These are phyloP conservation scores for Drosophila truncata DNA, from an alignment of 1,140 invertebrate genomes.

Conservation along the genomic window DNA sequence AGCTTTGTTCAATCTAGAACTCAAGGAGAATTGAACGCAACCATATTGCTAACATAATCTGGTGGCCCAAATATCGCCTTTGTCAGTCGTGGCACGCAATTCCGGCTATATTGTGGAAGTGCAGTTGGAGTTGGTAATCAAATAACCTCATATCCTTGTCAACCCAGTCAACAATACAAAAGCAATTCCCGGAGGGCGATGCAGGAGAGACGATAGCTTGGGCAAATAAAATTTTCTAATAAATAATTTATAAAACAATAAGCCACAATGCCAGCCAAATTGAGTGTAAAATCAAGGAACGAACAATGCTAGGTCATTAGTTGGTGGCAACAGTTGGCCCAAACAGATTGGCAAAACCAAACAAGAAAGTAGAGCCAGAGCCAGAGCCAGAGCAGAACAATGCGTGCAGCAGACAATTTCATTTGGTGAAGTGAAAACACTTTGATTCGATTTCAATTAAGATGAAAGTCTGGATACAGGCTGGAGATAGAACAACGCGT, in stretches of 20 bases:
- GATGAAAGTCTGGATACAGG: constrained; percentile 60
- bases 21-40: constrained; percentile 6
- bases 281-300: constrained; percentile 69
- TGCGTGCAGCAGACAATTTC: constrained; percentile 70
- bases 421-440: constrained; percentile 76
- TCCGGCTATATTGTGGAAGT: constrained; percentile 7
- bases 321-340: constrained; percentile 47
- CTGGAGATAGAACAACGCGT: constrained; percentile 30
- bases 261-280: constrained; percentile 65
- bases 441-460: constrained; percentile 84
- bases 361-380: neutral
- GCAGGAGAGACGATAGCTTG: neutral
- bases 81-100: constrained; percentile 38
- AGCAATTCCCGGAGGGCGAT: constrained; percentile 26
- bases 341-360: constrained; percentile 12
- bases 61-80: constrained; percentile 30
- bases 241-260: constrained; percentile 77
- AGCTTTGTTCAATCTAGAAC: constrained; percentile 24
- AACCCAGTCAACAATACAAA: neutral
- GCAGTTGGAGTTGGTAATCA: constrained; percentile 18
- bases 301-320: constrained; percentile 77
- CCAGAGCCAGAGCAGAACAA: constrained; percentile 23
- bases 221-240: constrained; percentile 63
- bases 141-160: constrained; percentile 17
- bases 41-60: constrained; percentile 41